Conservation (phyloP, 2,888 invertebrate species). For the Drosophila nigricruria region DNA sequence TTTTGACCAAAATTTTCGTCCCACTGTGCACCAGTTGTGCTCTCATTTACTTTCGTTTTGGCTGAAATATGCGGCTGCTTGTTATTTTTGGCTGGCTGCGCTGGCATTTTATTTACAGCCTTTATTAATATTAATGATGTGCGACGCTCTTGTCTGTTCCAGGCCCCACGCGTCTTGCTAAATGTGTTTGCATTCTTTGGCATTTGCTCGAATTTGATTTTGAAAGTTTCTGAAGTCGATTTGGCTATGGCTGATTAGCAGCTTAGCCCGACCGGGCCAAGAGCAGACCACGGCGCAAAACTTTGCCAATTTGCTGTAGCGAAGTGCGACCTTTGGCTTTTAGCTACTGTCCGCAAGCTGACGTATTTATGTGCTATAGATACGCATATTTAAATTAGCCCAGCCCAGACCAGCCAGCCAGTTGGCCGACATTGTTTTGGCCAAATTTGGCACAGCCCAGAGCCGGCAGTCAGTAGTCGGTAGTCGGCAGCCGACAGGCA, state of each 20-base stretch:
- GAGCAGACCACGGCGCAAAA: constrained; percentile 3
- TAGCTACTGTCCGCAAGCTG: constrained; percentile 23
- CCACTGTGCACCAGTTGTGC: constrained; percentile 25
- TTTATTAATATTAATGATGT: constrained; percentile 79
- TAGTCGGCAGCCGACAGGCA: background rate
- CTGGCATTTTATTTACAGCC: constrained; percentile 64
- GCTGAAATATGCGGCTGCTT: constrained; percentile 42
- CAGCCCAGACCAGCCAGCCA: constrained; percentile 1
- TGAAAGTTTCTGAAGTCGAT: constrained; percentile 20
- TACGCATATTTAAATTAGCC: constrained; percentile 41
- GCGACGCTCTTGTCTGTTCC: constrained; percentile 44
- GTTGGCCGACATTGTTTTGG: constrained; percentile 38
- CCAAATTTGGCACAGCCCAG: constrained; percentile 23
- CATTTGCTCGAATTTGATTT: constrained; percentile 26
- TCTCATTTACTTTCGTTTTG: constrained; percentile 59
- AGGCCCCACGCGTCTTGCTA: constrained; percentile 41
- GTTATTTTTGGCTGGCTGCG: constrained; percentile 67
- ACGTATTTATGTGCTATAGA: constrained; percentile 32
- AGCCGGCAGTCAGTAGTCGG: constrained; percentile 4
- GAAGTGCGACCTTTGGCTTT: constrained; percentile 25
- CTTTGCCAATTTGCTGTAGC: constrained; percentile 17
- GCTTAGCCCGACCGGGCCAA: constrained; percentile 25
- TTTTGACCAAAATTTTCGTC: background rate
- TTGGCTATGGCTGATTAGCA: constrained; percentile 33
- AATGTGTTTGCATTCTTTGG: constrained; percentile 49